Base-by-base conservation (phyloP, 2,888 invertebrate genomes). In the Hirtodrosophila trivittata region DNA sequence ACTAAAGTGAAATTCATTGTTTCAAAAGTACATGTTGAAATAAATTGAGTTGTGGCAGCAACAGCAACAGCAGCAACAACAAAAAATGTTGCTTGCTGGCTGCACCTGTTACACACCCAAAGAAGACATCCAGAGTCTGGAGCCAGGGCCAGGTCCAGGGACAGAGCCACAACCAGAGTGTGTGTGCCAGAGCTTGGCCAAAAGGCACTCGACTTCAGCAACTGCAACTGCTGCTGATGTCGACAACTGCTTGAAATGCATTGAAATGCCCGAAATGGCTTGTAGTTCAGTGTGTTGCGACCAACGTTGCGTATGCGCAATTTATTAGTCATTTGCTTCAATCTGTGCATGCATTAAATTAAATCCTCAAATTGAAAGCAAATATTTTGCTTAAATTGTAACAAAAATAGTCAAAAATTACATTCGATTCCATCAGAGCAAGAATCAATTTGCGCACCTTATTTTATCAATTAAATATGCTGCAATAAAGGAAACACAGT, bases 1-100 rank as follows among this genome's bases (percentile, higher is more conserved):
- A 83, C 87, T 83, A 87, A 83, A 83, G 87, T 87, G 87, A 83
- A 83, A 83, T 87, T 87, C 82, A 83, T 83, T 83, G 82, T 83
- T 83, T 84, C 85, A 87, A 87, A 81, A 84, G 82, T 86, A 87
- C 81, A 83, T 87, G 82, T 81, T 83, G 87, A 83, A 87, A 87
- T 83, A 87, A 82, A 82, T 82, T 82, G 82, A 87, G 85, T 83
- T 83, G 87, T 83, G 87, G 87, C 82, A 87, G 78, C 78, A 77
- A 41, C 59, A 57, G 16, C 54, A 60, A 49, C 60, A 42, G 25
- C 18, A 55, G 66, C 56, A 67, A 41, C 54, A 65, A 71, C 51
- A 56, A 56, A 66, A 54, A 55, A 66, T 58, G 56, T 58, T 60
- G 60, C 72, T 55, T 58, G 35, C 55, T 71, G 59, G 50, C 64